Base-by-base conservation (phyloP, 2,113 vertebrate species). In the Colinus virginianus region DNA sequence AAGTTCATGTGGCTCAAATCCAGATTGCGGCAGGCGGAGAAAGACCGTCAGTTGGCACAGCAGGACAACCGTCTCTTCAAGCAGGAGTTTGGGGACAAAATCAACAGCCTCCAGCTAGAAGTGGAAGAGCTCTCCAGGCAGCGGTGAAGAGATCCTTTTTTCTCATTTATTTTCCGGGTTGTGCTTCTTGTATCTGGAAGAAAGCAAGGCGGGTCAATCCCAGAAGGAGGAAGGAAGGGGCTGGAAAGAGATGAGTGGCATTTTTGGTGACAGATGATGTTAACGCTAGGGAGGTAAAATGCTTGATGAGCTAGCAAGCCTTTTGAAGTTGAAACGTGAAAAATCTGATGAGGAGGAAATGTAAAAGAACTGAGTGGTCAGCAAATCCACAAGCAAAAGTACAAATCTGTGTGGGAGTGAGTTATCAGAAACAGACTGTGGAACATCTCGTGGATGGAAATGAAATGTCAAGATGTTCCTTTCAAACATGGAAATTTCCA, bases 61-160 rank as follows among this genome's bases (percentile, higher is more conserved):
- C 98, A 99, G 95, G 99, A 99, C 94, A 99, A 98, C 96, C 98
- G 98, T 9, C 99, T 99, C 97, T 99, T 99, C 98, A 99, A 99
- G 95, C 98, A 98, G 96, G 99, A 99, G 85, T 99, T 99, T 59
- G 99, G 99, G 61, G 99, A 99, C 97, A 99, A 99, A 97, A 99
- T 99, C 88, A 98, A 98, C 97, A 99, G 98, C 94, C 98, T 99
- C 78, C 99, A 99, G 98, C 95, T 96, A 48, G 98, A 99, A 97
- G 98, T 98, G 97, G 99, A 99, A 77, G 98, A 97, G 85, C 98
- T 99, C 94, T 97, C 80, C 90, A 98, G 93, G 97, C 98, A 99
- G 96, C 98, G 99, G 99, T 99, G 98, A 98, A 96, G 64, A 96
- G 32, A 96, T 68, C 30, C 28, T 70, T 85, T 70, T 85, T 90